These are phyloP conservation scores for Hypsibius dujardini DNA, from an alignment of 1,140 invertebrate genomes.

Conservation along the genomic window DNA sequence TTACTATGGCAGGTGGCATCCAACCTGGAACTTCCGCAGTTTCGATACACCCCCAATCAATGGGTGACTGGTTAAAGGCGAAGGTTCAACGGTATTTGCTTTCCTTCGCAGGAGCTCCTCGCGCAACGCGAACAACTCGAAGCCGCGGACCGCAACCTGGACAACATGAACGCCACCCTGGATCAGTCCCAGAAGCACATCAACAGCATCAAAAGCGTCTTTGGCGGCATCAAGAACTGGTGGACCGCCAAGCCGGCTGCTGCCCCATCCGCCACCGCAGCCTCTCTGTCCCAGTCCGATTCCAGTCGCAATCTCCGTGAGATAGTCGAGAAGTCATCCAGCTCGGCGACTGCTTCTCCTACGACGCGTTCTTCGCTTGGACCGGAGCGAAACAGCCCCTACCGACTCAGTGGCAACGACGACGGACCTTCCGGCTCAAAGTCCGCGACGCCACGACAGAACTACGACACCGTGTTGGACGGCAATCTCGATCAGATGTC, in stretches of 20 bases:
- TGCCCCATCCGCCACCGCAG: neutral
- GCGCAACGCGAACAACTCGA: constrained; percentile 75
- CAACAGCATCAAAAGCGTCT: constrained; percentile 68
- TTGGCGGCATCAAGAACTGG: constrained; percentile 71
- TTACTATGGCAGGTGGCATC: no score
- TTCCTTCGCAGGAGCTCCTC: constrained; percentile 50
- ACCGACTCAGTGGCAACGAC: neutral
- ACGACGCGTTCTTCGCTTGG: neutral
- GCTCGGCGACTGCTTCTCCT: neutral
- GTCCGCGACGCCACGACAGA: constrained; percentile 24
- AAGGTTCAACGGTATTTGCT: neutral
- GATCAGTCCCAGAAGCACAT: constrained; percentile 79
- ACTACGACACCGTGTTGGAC: constrained; percentile 27
- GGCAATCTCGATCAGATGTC: constrained; percentile 53
- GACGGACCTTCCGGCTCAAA: constrained; percentile 21
- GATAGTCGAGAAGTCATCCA: neutral
- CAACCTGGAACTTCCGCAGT: no score
- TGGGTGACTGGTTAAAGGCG: no score
- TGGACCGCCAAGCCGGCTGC: constrained; percentile 36
- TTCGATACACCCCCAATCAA: no score
- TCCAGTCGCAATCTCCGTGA: neutral
- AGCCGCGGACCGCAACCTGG: constrained; percentile 65
- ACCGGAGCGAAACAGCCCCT: neutral
- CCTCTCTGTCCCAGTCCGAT: neutral
- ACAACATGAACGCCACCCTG: constrained; percentile 71